Conservation (phyloP, 1,140 invertebrate genomes). For the Drosophila littoralis region DNA sequence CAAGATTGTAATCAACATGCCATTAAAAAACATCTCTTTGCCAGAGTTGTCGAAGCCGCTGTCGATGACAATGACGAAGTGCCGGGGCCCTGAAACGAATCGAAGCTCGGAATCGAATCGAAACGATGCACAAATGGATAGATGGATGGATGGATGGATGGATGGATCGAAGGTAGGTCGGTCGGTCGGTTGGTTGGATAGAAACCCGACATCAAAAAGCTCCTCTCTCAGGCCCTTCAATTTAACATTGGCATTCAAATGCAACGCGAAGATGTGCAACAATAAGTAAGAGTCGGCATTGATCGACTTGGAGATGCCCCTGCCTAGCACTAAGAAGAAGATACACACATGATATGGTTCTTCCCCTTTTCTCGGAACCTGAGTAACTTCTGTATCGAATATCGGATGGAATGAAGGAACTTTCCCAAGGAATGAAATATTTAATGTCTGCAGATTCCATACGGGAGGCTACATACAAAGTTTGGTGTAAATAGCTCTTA, state of each 20-base stretch:
- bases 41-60: constrained; percentile 71
- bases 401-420: too few relatives aligned
- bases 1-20: constrained; percentile 83
- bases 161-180: background rate
- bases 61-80: constrained; percentile 78
- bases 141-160: constrained; percentile 9
- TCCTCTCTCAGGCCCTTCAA: constrained; percentile 50
- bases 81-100: constrained; percentile 69
- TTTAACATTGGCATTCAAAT: constrained; percentile 81
- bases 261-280: constrained; percentile 73
- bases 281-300: background rate
- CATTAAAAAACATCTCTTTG: constrained; percentile 75
- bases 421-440: too few relatives aligned
- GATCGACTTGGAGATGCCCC: too few relatives aligned
- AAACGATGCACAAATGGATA: constrained; percentile 31
- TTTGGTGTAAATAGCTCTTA: too few relatives aligned
- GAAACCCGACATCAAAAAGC: constrained; percentile 32
- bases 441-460: too few relatives aligned
- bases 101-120: constrained; percentile 44
- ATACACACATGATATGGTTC: too few relatives aligned
- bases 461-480: too few relatives aligned
- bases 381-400: too few relatives aligned
- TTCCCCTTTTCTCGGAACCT: too few relatives aligned
- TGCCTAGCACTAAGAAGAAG: too few relatives aligned
- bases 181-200: background rate